These are phyloP conservation scores for Spermophilus dauricus DNA, from an alignment of 2,113 vertebrate species.

Conservation along the genomic window DNA sequence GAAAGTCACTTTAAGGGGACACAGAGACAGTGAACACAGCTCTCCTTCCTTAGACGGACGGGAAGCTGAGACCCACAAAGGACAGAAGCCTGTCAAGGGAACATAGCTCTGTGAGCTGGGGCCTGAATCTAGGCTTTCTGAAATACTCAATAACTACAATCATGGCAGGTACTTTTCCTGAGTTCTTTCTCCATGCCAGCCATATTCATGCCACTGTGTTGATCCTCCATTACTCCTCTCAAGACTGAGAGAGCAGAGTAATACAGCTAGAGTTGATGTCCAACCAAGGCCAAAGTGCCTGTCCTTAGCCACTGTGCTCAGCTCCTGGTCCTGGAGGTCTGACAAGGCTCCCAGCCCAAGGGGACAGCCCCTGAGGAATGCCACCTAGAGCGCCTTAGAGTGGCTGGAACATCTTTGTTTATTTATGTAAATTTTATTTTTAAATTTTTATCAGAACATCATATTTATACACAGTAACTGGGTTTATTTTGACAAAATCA, in stretches of 20 bases:
- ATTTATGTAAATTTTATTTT: too few species aligned
- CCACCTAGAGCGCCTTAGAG: background rate
- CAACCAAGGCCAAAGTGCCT: background rate
- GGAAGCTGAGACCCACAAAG: background rate
- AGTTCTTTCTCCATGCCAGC: too few species aligned
- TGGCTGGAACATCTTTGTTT: background rate
- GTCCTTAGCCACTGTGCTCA: background rate
- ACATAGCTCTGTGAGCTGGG: background rate
- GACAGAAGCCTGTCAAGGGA: background rate
- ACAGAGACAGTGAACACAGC: too few species aligned
- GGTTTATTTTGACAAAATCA: too few species aligned
- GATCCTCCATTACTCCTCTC: too few species aligned
- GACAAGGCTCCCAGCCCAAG: background rate
- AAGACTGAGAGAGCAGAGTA: background rate
- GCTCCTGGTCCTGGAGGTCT: background rate
- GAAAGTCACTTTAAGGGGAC: background rate
- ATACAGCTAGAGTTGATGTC: background rate
- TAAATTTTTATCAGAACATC: too few species aligned
- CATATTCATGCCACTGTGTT: too few species aligned
- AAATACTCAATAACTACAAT: background rate
- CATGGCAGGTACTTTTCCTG: background rate
- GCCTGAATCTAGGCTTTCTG: background rate
- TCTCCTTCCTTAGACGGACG: background rate
- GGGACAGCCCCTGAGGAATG: background rate
- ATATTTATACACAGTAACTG: too few species aligned